phyloP scores from a whole-genome alignment of 2,113 vertebrate genomes.

The Poeciliopsis turrubarensis region DNA sequence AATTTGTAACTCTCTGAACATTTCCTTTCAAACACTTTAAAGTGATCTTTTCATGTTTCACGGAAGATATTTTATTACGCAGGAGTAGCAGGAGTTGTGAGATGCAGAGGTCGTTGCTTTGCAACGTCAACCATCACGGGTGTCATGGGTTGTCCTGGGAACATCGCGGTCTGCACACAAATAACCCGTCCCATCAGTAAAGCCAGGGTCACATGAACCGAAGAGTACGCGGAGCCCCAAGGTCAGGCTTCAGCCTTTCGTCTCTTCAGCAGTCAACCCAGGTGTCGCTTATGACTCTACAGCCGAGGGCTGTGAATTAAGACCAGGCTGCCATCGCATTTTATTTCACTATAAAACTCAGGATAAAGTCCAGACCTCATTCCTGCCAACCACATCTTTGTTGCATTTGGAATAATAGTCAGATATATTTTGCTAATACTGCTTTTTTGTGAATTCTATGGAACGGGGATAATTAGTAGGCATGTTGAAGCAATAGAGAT shows the following conservation, averaged over 20 bases:
- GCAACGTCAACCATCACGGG: slow-evolving; percentile 2
- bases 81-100: background rate
- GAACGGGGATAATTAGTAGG: no score
- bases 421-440: background rate
- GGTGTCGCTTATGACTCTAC: slow-evolving; percentile 42
- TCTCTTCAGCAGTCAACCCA: slow-evolving; percentile 35
- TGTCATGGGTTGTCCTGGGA: slow-evolving; percentile 43
- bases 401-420: background rate
- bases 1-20: background rate
- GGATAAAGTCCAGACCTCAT: slow-evolving; percentile 5
- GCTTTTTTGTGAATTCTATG: background rate
- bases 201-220: slow-evolving; percentile 46
- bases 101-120: background rate
- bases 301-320: slow-evolving; percentile 49
- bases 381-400: background rate
- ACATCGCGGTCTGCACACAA: slow-evolving; percentile 41
- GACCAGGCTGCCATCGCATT: slow-evolving; percentile 41
- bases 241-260: slow-evolving; percentile 57
- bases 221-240: slow-evolving; percentile 50
- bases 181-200: slow-evolving; percentile 52
- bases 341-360: slow-evolving; percentile 32
- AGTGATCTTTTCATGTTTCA: background rate
- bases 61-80: background rate
- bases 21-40: background rate
- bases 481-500: no score